Percentiles rank a stretch among this genome's conserved stretches.
Conservation (phyloP, 2,888 invertebrate species). For the Drosophila recens region DNA sequence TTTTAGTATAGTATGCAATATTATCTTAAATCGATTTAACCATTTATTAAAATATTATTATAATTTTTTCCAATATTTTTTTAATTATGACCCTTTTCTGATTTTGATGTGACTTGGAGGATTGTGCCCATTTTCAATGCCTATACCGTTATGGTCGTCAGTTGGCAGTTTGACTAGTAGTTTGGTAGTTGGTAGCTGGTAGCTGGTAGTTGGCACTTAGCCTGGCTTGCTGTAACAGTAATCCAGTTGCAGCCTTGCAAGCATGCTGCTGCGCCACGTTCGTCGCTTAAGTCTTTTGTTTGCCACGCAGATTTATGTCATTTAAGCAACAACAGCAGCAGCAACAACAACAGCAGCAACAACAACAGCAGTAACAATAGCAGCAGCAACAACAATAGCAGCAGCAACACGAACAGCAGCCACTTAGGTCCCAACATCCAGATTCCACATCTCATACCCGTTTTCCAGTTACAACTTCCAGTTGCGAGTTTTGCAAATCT, state of each 20-base stretch:
- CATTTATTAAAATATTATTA: not conserved
- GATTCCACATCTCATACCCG: slow-evolving; percentile 27
- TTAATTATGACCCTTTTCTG: slow-evolving; percentile 7
- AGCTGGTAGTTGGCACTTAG: slow-evolving; percentile 26
- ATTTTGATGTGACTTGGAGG: not conserved
- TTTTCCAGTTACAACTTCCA: slow-evolving; percentile 49
- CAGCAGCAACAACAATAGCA: slow-evolving; percentile 10
- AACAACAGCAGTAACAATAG: not conserved
- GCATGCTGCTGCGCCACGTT: slow-evolving; percentile 61
- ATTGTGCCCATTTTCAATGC: slow-evolving; percentile 18
- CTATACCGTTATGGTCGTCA: slow-evolving; percentile 39
- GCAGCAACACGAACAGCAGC: slow-evolving; percentile 15
- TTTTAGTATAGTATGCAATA: no score
- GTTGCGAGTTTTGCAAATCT: slow-evolving; percentile 45
- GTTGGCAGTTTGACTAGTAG: slow-evolving; percentile 15
- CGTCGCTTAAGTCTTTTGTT: slow-evolving; percentile 78
- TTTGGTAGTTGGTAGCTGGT: slow-evolving; percentile 1
- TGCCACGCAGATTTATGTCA: slow-evolving; percentile 75
- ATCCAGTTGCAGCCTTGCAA: slow-evolving; percentile 71
- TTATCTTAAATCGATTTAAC: not conserved
- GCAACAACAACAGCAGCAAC: not conserved
- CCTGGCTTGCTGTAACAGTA: slow-evolving; percentile 66
- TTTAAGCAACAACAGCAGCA: slow-evolving; percentile 37
- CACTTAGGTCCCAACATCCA: slow-evolving; percentile 35
- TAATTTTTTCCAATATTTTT: not conserved